Base-by-base conservation (phyloP, 2,888 invertebrate species). In the Hydrotaea cyrtoneurina region DNA sequence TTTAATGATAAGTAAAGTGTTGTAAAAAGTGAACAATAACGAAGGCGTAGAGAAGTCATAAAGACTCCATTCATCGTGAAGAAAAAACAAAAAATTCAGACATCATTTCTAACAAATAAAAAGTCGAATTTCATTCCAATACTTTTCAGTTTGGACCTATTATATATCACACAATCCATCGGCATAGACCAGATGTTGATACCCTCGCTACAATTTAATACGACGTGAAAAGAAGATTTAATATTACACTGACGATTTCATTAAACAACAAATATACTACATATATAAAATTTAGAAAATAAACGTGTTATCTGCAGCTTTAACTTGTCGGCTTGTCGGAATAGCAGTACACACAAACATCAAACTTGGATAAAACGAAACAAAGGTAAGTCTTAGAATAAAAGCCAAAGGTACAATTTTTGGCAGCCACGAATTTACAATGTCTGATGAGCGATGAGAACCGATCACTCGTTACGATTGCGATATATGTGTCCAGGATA, bases 221-320 rank as follows among this genome's bases (percentile, higher is more conserved):
- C n/a, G 13, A 57, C 39, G 36, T 66, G 66, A 43, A 43, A 10
- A 19, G 23, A 43, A 21, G 26, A 62, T 26, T 62, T 5, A 31
- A 31, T n/a, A n/a, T n/a, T n/a, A n/a, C n/a, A n/a, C n/a, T n/a
- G n/a, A n/a, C n/a, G n/a, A n/a, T 50, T 13, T 50, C n/a, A 50
- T n/a, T 13, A 4, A 3, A n/a, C 39, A 50, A 50, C n/a, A 31
- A 26, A 62, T 62, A 26, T n/a, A 62, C 21, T 26, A 31, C 69
- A 23, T 17, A 43, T 59, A 79, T 72, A 62, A 77, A n/a, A 73
- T 62, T 39, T 21, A 8, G 11, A n/a, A 13, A 59, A 72, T 46
- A 79, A 78, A 75, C 80, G 74, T 83, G 83, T 80, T 73, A 83
- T 77, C 59, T 66, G 21, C 62, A 75, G 53, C 62, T 26, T 69